A percentile compares a stretch with the other conserved stretches of the same genome.
Evolutionary conservation across 2,888 invertebrate genomes (phyloP).

Genomic region (Eledona agricola): DNA sequence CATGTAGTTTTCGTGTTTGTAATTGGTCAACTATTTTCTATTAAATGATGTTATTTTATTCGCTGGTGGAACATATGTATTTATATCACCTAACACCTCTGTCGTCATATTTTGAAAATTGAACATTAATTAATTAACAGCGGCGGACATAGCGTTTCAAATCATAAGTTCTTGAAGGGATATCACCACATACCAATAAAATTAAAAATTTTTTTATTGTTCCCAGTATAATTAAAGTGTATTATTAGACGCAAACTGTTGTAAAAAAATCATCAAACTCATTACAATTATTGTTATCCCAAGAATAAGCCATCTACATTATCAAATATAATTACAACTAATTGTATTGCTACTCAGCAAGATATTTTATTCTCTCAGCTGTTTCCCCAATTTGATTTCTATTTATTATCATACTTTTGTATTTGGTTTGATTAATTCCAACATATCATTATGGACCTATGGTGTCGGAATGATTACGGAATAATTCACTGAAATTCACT

Average conservation of each 20-base stretch:
- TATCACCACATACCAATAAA: slow-evolving; percentile 35
- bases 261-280: slow-evolving; percentile 37
- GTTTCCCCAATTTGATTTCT: slow-evolving; percentile 36
- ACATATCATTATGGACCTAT: slow-evolving; percentile 36
- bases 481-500: slow-evolving; percentile 27
- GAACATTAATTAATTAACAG: slow-evolving; percentile 40
- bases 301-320: slow-evolving; percentile 39
- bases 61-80: too few relatives aligned
- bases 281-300: slow-evolving; percentile 39
- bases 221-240: slow-evolving; percentile 36
- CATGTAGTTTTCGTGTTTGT: too few relatives aligned
- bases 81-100: too few relatives aligned
- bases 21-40: slow-evolving; percentile 33
- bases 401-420: slow-evolving; percentile 38
- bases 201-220: slow-evolving; percentile 34
- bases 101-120: too few relatives aligned
- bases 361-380: slow-evolving; percentile 39
- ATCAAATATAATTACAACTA: slow-evolving; percentile 40
- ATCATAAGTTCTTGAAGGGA: slow-evolving; percentile 32
- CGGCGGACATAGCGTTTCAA: slow-evolving; percentile 26
- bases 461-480: slow-evolving; percentile 32
- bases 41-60: slow-evolving; percentile 37
- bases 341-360: slow-evolving; percentile 40
- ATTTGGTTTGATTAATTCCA: slow-evolving; percentile 32
- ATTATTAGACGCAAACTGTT: slow-evolving; percentile 31